Evolutionary conservation across 2,113 vertebrate species (phyloP).

Genomic region (Arizona elegans): DNA sequence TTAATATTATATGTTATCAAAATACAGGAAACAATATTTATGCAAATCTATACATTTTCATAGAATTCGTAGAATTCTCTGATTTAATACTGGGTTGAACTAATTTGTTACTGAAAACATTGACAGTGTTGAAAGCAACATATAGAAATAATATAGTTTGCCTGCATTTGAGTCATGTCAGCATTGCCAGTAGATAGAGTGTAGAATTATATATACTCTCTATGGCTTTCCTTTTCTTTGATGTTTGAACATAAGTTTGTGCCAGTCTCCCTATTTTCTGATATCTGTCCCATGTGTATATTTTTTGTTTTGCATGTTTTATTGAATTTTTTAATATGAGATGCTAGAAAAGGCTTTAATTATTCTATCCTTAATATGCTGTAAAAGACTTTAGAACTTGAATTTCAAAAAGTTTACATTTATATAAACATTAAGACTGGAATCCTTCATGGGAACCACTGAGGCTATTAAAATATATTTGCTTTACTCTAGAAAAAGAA

Average conservation of each 20-base stretch:
- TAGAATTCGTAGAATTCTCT: background rate
- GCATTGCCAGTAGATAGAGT: background rate
- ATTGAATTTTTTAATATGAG: background rate
- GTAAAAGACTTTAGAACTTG: background rate
- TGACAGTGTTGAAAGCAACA: background rate
- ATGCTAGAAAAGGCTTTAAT: background rate
- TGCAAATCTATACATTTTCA: background rate
- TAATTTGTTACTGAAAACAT: background rate
- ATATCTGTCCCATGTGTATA: background rate
- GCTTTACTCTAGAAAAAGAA: background rate
- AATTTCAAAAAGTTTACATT: background rate
- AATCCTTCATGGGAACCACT: background rate
- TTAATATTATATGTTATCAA: background rate
- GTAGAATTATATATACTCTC: background rate
- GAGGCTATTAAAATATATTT: background rate
- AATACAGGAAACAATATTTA: background rate
- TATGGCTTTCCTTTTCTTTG: background rate
- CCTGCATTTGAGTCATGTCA: background rate
- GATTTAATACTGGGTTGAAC: background rate
- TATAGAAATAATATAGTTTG: background rate
- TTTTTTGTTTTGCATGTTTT: background rate
- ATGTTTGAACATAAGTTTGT: background rate
- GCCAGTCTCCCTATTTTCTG: background rate
- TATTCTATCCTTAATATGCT: background rate
- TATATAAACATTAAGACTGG: background rate